Conservation (phyloP, 2,888 invertebrate genomes). For the Trachelus troglodyta region DNA sequence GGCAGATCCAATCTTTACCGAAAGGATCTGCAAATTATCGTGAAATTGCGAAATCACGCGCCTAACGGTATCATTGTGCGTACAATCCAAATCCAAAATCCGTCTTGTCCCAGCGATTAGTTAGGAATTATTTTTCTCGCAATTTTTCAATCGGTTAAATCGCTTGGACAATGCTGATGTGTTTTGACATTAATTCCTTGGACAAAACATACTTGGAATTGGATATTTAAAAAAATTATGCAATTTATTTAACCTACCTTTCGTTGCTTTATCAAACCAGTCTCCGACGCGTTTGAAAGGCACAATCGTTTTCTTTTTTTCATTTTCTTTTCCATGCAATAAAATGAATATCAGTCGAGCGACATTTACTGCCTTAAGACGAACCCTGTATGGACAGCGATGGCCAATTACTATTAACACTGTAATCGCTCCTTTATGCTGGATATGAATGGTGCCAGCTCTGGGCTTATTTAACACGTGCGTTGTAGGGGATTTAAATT, state of each 20-base stretch:
- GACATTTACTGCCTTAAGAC: background rate
- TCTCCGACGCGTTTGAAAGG: too few species aligned
- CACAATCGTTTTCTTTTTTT: too few species aligned
- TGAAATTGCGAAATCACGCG: background rate
- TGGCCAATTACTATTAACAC: slow-evolving; percentile 21
- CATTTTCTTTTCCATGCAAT: too few species aligned
- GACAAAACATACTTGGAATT: background rate
- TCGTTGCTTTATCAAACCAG: background rate
- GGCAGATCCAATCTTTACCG: background rate
- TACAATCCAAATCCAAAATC: background rate
- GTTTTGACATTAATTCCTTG: background rate
- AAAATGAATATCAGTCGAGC: background rate
- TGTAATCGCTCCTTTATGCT: slow-evolving; percentile 25
- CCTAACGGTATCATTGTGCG: background rate
- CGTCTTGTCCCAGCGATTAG: background rate
- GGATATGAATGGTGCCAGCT: slow-evolving; percentile 21
- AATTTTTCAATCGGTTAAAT: background rate
- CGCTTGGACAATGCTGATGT: background rate
- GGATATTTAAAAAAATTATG: background rate
- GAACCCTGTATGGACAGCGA: slow-evolving; percentile 6
- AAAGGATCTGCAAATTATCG: background rate
- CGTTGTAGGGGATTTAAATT: background rate
- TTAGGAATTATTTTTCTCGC: background rate
- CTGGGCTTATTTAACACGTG: background rate
- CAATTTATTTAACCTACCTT: background rate